phyloP scores from a whole-genome alignment of 2,797 vertebrate genomes.

The Protonibea diacanthus region DNA sequence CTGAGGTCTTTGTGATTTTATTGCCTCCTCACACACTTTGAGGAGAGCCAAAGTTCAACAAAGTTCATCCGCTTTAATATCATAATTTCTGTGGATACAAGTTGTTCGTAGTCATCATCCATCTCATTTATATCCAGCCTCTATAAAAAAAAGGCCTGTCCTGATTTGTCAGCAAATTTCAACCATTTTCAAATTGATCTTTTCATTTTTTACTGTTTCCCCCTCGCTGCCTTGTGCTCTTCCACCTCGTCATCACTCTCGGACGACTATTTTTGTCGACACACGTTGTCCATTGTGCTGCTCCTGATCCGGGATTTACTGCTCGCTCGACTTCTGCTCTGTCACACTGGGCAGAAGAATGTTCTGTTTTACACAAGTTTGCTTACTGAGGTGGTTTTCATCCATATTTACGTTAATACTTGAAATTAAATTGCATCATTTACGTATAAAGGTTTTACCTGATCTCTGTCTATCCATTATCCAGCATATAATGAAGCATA shows the following conservation, averaged over 20 bases:
- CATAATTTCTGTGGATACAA: not conserved
- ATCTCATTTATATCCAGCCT: constrained; percentile 10
- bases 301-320: constrained; percentile 6
- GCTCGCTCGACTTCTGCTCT: not conserved
- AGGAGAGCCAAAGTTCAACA: not conserved
- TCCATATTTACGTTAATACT: not conserved
- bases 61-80: not conserved
- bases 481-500: too few relatives aligned
- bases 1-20: not conserved
- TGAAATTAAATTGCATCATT: not conserved
- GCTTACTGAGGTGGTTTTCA: not conserved
- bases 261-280: constrained; percentile 29
- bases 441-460: not conserved
- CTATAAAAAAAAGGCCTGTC: not conserved
- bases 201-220: constrained; percentile 3
- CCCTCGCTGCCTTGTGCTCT: not conserved
- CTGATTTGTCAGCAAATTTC: constrained; percentile 44
- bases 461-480: not conserved
- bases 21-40: not conserved
- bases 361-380: not conserved
- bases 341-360: not conserved
- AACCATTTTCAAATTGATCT: constrained; percentile 44
- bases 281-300: not conserved
- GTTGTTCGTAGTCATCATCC: not conserved
- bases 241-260: constrained; percentile 17